phyloP scores from a whole-genome alignment of 2,797 vertebrate species.

The Peromyscus aztecus region DNA sequence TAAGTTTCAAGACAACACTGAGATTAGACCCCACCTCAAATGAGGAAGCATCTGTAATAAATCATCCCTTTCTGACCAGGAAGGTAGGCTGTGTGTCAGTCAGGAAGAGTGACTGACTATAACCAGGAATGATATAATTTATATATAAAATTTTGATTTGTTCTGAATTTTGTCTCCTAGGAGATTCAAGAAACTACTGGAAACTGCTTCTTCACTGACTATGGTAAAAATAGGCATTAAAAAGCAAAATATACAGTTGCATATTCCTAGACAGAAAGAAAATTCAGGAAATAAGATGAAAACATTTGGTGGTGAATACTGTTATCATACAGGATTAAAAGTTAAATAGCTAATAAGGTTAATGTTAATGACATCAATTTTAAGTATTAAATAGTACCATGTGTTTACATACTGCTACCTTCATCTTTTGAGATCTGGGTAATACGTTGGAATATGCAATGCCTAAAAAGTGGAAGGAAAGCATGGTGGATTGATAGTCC shows the following conservation, averaged over 20 bases:
- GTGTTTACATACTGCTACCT: not conserved
- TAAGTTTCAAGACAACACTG: not conserved
- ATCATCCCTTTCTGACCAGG: not conserved
- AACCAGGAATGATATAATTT: not conserved
- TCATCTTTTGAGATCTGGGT: slow-evolving; percentile 4
- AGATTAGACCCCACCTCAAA: not conserved
- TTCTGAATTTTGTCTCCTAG: not conserved
- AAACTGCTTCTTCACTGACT: not conserved
- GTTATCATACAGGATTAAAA: not conserved
- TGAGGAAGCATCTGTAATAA: not conserved
- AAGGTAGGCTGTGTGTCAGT: not conserved
- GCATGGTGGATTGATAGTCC: not conserved
- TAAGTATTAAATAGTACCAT: not conserved
- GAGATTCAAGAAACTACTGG: not conserved
- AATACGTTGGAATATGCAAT: not conserved
- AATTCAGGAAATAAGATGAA: not conserved
- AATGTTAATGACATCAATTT: not conserved
- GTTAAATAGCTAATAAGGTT: not conserved
- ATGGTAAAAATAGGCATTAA: not conserved
- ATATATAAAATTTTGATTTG: not conserved
- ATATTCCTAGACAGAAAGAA: not conserved
- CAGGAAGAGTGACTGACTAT: not conserved
- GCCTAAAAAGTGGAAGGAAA: not conserved
- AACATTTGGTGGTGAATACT: not conserved
- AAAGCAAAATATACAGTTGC: not conserved